Conservation (phyloP, 1,140 invertebrate species). For the Drosophila saltans region DNA sequence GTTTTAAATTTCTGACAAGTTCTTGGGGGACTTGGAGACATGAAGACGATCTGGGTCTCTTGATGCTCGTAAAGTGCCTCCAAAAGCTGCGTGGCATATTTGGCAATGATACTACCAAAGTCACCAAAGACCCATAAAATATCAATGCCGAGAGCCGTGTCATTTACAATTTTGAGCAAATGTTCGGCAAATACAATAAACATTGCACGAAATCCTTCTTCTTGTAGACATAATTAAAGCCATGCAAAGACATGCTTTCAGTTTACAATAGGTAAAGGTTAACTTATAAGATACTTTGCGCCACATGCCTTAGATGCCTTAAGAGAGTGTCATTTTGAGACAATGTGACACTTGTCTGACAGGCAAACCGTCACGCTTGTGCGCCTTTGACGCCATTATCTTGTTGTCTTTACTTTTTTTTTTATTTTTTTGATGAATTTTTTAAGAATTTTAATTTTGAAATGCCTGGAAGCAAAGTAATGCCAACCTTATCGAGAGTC, state of each 20-base stretch:
- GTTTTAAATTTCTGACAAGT: conserved; percentile 27
- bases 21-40: conserved; percentile 6
- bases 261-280: background rate
- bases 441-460: conserved; percentile 25
- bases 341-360: conserved; percentile 20
- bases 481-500: conserved; percentile 2
- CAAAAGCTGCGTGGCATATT: background rate
- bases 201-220: background rate
- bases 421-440: conserved; percentile 1
- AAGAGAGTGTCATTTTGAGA: conserved; percentile 21
- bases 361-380: background rate
- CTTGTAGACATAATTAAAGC: background rate
- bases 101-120: background rate
- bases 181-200: background rate
- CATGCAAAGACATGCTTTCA: background rate
- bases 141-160: conserved; percentile 5
- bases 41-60: background rate
- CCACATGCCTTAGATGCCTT: conserved; percentile 17
- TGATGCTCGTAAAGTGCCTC: background rate
- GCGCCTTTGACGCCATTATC: background rate
- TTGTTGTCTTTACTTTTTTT: conserved; percentile 13
- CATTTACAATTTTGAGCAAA: conserved; percentile 3
- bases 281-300: background rate
- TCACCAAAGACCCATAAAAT: conserved; percentile 1
- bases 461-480: conserved; percentile 12